Conservation (phyloP, 2,797 vertebrate species). For the Mus spretus region DNA sequence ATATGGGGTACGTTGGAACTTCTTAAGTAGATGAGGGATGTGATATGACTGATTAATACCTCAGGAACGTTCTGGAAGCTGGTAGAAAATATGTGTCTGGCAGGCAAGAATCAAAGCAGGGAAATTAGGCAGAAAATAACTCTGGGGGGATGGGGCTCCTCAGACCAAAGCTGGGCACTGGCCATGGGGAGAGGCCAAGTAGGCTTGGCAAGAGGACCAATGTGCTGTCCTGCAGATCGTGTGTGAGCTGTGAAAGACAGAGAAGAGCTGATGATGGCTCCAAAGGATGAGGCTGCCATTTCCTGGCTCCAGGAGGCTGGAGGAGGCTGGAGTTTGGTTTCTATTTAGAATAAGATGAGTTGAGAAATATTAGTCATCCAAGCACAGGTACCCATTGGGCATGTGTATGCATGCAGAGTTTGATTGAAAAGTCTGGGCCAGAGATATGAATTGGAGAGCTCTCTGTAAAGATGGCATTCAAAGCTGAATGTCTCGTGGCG, state of each 20-base stretch:
- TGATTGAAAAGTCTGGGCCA: neutral
- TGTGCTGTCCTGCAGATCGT: neutral
- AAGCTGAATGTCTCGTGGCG: neutral
- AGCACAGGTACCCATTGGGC: neutral
- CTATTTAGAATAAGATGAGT: neutral
- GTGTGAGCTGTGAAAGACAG: neutral
- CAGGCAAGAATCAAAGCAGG: neutral
- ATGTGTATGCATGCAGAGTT: neutral
- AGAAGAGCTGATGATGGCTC: neutral
- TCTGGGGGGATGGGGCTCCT: neutral
- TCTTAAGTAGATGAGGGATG: neutral
- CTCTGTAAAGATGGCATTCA: neutral
- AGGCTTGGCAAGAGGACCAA: neutral
- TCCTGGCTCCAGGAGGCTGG: neutral
- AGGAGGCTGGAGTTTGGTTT: neutral
- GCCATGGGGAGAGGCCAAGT: neutral
- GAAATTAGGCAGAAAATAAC: neutral
- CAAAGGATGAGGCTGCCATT: neutral
- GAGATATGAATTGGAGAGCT: neutral
- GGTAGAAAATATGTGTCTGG: neutral
- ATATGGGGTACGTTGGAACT: neutral
- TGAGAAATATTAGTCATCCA: neutral
- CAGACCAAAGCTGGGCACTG: neutral
- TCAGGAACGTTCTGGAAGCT: neutral
- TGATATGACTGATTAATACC: neutral